Conservation (phyloP, 2,888 invertebrate genomes). For the Drosophila hamatofila region DNA sequence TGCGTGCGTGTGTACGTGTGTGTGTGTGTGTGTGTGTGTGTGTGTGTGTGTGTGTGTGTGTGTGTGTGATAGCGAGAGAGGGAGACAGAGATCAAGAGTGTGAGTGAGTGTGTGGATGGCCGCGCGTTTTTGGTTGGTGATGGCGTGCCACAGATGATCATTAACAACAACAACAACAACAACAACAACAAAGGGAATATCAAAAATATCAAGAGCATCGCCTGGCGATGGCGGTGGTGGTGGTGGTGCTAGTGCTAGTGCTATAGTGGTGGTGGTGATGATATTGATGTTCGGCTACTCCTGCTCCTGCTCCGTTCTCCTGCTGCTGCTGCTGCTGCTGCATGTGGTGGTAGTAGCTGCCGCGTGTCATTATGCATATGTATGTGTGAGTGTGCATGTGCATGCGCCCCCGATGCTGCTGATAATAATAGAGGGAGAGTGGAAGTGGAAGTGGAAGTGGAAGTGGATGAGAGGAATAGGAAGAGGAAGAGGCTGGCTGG, state of each 20-base stretch:
- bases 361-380: conserved; percentile 56
- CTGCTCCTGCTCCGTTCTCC: conserved; percentile 8
- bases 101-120: conserved; percentile 66
- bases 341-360: conserved; percentile 43
- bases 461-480: background rate
- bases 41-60: conserved; percentile 17
- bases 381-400: conserved; percentile 9
- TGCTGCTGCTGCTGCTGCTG: conserved; percentile 1
- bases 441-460: too few relatives aligned
- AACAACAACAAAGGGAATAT: conserved; percentile 32
- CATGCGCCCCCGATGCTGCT: conserved; percentile 31
- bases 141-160: conserved; percentile 76
- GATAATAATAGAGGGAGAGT: conserved; percentile 36
- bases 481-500: conserved; percentile 4
- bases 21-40: conserved; percentile 15
- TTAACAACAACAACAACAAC: conserved; percentile 48
- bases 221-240: conserved; percentile 11
- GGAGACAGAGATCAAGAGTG: conserved; percentile 32
- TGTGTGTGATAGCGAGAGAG: conserved; percentile 1
- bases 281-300: conserved; percentile 13
- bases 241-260: conserved; percentile 14
- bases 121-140: conserved; percentile 79
- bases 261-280: conserved; percentile 12
- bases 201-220: conserved; percentile 22
- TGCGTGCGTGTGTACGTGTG: conserved; percentile 1